Conservation (phyloP, 2,888 invertebrate species). For the Trachelus troglodyta region DNA sequence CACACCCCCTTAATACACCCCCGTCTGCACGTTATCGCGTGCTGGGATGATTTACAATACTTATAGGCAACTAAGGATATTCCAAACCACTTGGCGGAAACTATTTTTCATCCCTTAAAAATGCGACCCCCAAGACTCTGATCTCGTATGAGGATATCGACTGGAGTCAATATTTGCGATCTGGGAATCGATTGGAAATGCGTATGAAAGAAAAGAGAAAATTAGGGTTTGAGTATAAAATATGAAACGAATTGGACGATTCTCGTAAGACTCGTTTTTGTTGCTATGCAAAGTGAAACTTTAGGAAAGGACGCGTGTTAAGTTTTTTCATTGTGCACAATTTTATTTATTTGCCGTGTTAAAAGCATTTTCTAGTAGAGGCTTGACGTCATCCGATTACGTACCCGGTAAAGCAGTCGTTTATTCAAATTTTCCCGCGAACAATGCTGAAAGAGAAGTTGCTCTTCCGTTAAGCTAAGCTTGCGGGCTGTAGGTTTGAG, state of each 20-base stretch:
- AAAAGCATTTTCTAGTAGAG: neutral
- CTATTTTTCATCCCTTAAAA: neutral
- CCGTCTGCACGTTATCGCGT: neutral
- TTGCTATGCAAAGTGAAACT: neutral
- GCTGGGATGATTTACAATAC: neutral
- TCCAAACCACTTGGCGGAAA: neutral
- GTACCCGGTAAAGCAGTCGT: neutral
- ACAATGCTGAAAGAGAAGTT: neutral
- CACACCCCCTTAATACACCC: slow-evolving; percentile 14
- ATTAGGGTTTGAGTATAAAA: neutral
- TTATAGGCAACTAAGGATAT: neutral
- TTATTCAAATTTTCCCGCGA: neutral
- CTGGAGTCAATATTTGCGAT: neutral
- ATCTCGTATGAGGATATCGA: neutral
- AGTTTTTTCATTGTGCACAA: neutral
- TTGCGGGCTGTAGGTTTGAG: neutral
- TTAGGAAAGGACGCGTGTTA: neutral
- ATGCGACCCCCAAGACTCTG: neutral
- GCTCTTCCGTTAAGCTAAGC: neutral
- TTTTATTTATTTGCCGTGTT: neutral
- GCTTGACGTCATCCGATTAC: neutral
- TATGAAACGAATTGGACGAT: neutral
- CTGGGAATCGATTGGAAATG: neutral
- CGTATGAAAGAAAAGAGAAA: neutral
- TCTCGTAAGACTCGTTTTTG: neutral